Percentiles rank a stretch among this genome's conserved stretches.
These are phyloP conservation scores for Otolemur crassicaudatus DNA, from an alignment of 2,797 vertebrate species.

Conservation along the genomic window DNA sequence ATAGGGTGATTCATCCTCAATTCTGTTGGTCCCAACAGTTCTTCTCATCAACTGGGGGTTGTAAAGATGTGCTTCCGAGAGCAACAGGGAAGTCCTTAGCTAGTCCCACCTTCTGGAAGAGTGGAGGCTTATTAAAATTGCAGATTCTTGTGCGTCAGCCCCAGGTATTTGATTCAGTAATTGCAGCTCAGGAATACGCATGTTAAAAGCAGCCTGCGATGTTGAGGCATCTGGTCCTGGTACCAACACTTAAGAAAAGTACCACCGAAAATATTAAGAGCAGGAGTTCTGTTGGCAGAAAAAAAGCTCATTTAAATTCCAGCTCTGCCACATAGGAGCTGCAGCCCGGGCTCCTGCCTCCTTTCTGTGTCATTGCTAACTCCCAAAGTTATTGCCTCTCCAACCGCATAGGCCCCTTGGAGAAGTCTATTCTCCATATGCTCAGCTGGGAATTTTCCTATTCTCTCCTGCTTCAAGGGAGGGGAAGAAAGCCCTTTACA, in stretches of 20 bases:
- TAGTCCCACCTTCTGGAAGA: background rate
- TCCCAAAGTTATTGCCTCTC: background rate
- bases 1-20: background rate
- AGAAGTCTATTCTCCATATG: background rate
- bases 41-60: background rate
- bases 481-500: background rate
- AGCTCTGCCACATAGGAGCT: background rate
- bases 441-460: background rate
- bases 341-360: background rate
- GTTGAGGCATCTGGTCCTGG: background rate
- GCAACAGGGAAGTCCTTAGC: background rate
- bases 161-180: conserved; percentile 10
- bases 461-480: background rate
- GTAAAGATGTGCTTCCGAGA: conserved; percentile 12
- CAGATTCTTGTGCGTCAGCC: background rate
- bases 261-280: background rate
- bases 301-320: background rate
- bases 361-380: background rate
- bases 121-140: background rate
- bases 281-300: background rate
- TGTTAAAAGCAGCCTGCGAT: conserved; percentile 27
- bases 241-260: conserved; percentile 8
- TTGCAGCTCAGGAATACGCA: background rate
- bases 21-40: conserved; percentile 32
- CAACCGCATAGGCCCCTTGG: background rate